phyloP scores from a whole-genome alignment of 2,113 vertebrate species.

The Mystacornis crossleyi region DNA sequence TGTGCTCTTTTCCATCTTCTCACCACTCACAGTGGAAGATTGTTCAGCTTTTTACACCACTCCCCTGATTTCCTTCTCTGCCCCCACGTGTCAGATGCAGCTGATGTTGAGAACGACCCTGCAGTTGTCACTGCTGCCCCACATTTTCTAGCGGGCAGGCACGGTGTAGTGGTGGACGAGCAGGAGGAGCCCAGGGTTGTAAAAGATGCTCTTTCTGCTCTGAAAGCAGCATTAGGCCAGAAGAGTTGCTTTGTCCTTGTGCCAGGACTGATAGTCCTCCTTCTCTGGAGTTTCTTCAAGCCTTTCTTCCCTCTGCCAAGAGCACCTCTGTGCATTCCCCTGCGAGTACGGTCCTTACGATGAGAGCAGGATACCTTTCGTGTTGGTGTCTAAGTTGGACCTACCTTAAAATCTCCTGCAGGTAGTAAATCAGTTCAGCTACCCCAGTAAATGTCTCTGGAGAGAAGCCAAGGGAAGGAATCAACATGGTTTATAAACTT shows the following conservation, averaged over 20 bases:
- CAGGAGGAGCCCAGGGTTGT: not conserved
- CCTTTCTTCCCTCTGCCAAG: not conserved
- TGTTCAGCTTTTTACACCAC: not conserved
- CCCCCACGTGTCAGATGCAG: fast-evolving
- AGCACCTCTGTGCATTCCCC: not conserved
- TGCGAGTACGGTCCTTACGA: not conserved
- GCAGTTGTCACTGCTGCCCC: not conserved
- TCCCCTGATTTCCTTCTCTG: not conserved
- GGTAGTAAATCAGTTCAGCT: slow-evolving; percentile 40
- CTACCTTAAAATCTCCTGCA: slow-evolving; percentile 17
- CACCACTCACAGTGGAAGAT: not conserved
- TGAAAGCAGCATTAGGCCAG: not conserved
- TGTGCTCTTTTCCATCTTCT: not conserved
- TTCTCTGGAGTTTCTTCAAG: not conserved
- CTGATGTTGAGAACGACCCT: not conserved
- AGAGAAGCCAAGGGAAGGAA: slow-evolving; percentile 15
- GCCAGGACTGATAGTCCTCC: not conserved
- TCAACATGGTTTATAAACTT: slow-evolving; percentile 53
- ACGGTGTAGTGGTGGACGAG: not conserved
- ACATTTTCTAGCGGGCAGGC: not conserved
- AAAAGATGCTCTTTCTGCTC: not conserved
- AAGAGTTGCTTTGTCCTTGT: not conserved
- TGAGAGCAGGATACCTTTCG: not conserved
- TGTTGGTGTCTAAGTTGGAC: not conserved
- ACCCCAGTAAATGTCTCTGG: slow-evolving; percentile 14